These are phyloP conservation scores for Amphimedon queenslandica DNA, from an alignment of 37 sponge, comb jelly and placozoan species.

Conservation along the genomic window DNA sequence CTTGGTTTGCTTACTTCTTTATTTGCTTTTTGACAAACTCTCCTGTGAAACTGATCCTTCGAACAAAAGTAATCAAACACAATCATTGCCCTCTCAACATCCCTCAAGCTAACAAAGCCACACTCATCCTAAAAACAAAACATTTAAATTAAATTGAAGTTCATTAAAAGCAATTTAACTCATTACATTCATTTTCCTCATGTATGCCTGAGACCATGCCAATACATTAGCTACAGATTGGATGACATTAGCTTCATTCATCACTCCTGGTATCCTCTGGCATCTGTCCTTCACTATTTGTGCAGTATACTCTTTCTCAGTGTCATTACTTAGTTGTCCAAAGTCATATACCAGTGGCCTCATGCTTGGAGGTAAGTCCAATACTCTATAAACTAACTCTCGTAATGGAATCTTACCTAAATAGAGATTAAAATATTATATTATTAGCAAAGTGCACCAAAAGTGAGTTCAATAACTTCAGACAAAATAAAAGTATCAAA, in stretches of 20 bases:
- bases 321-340: slow-evolving; percentile 52
- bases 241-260: background rate
- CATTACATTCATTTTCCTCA: slow-evolving; percentile 63
- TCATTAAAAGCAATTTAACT: background rate
- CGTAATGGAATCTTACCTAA: slow-evolving; percentile 84
- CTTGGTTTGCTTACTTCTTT: background rate
- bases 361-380: slow-evolving; percentile 92
- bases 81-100: slow-evolving; percentile 84
- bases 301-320: slow-evolving; percentile 42
- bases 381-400: slow-evolving; percentile 91
- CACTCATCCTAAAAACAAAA: slow-evolving; percentile 69
- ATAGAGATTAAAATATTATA: background rate
- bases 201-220: slow-evolving; percentile 58
- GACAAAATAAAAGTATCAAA: background rate
- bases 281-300: slow-evolving; percentile 61
- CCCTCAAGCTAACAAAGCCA: slow-evolving; percentile 86
- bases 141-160: background rate
- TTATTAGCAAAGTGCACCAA: background rate
- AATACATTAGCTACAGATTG: slow-evolving; percentile 38
- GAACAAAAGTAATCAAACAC: slow-evolving; percentile 69
- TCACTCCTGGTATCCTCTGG: background rate
- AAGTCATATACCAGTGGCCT: slow-evolving; percentile 93
- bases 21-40: slow-evolving; percentile 6
- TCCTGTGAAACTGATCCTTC: slow-evolving; percentile 12
- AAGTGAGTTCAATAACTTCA: background rate